Base-by-base conservation (phyloP, 2,113 vertebrate genomes). In the Fulica atra region DNA sequence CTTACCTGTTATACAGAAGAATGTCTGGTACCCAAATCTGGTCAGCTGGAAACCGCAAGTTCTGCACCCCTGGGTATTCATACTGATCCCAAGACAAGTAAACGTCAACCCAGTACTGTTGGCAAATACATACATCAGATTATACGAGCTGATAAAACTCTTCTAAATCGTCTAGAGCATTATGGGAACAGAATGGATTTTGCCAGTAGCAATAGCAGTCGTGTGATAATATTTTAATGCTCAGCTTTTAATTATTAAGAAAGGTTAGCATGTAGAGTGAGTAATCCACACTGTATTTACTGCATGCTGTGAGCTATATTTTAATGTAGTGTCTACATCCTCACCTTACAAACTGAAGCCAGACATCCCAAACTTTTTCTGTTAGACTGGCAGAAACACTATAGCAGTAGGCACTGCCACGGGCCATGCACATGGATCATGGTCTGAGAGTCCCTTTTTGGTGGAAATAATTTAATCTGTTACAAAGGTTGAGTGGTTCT, bases 1-100 rank as follows among this genome's bases (percentile, higher is more conserved):
- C 95, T 91, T 97, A 99, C 99, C 99, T 99, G 98, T 99, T 99
- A 89, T 99, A 99, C 29, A 99, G 98, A 50, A 99, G 98, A 95
- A 99, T 99, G 82, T 99, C 99, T 65, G 99, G 99, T 10, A 99
- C 98, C 99, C 99, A 99, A 48, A 99, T 97, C 95, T 98, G 98
- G 92, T 98, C 98, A 0, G 98, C 97, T 13, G 98, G 99, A 95
- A 99, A 99, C 68, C 98, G 97, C 19, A 99, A 96, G 74, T 98
- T 99, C 95, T 98, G 98, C 81, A 99, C 98, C 13, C 99, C 99
- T 3, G 99, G 98, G 66, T 98, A 98, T 76, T 96, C 97, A 40
- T 98, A 98, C 60, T 98, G 97, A 92, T 99, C 98, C 99, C 99
- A 99, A 71, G 97, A 97, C 57, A 99, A 97, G 95, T 99, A 99